phyloP scores from a whole-genome alignment of 2,888 invertebrate species.

The Ditula angustiorana region DNA sequence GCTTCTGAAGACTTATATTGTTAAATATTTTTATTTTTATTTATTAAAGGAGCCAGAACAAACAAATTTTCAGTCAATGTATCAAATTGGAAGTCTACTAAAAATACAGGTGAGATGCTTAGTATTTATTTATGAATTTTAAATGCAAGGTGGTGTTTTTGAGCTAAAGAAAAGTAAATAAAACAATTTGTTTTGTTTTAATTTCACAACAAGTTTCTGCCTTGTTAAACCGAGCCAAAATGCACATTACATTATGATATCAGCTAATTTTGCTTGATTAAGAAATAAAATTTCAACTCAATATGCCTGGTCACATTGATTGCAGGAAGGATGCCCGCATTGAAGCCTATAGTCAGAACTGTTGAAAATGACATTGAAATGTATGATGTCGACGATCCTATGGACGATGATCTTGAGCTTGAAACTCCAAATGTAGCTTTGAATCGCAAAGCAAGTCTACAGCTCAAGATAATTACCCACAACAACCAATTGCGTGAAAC shows the following conservation, averaged over 20 bases:
- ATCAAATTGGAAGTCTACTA: conserved; percentile 15
- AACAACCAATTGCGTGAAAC: conserved; percentile 66
- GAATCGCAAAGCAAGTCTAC: conserved; percentile 69
- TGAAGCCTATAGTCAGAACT: conserved; percentile 75
- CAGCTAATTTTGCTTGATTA: background rate
- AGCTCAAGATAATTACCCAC: conserved; percentile 77
- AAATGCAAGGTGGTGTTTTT: too few relatives aligned
- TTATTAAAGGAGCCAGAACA: conserved; percentile 17
- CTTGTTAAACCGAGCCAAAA: too few relatives aligned
- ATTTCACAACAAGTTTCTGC: too few relatives aligned
- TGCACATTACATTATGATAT: background rate
- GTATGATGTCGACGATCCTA: conserved; percentile 75
- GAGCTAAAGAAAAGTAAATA: too few relatives aligned
- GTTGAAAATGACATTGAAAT: conserved; percentile 79
- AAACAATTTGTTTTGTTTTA: too few relatives aligned
- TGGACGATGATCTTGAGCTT: conserved; percentile 64
- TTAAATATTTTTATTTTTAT: background rate
- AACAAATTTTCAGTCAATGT: conserved; percentile 32
- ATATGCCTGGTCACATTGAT: too few relatives aligned
- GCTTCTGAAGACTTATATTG: background rate
- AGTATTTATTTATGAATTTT: background rate
- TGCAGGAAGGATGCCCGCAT: conserved; percentile 53
- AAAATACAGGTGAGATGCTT: conserved; percentile 17
- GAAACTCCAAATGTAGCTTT: conserved; percentile 51
- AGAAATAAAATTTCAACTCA: too few relatives aligned